Evolutionary conservation across 1,140 invertebrate species (phyloP).

Genomic region (Anastrepha obliqua): DNA sequence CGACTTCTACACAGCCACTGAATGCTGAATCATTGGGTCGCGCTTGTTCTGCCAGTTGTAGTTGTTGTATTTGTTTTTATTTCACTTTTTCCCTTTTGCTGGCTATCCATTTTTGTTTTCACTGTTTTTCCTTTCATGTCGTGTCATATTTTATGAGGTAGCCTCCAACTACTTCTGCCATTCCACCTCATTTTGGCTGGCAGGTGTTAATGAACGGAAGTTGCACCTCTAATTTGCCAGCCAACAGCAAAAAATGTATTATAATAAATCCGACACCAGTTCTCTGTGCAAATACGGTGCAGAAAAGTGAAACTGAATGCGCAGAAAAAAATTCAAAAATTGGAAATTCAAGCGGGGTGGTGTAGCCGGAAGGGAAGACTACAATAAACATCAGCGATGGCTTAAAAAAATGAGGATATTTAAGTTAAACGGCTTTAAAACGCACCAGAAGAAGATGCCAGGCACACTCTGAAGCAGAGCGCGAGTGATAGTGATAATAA

Average conservation of each 20-base stretch:
- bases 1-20: neutral
- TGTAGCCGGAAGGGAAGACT: neutral
- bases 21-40: neutral
- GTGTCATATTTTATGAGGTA: neutral
- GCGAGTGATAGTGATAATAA: too few species aligned
- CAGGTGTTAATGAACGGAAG: conserved; percentile 37
- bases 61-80: too few species aligned
- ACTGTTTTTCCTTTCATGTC: neutral
- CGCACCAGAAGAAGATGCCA: neutral
- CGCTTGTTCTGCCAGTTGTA: neutral
- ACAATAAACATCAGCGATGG: neutral
- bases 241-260: neutral
- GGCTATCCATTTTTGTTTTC: too few species aligned
- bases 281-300: neutral
- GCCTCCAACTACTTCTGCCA: neutral
- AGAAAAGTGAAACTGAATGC: neutral
- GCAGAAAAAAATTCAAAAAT: neutral
- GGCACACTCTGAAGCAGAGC: neutral
- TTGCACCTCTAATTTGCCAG: conserved; percentile 21
- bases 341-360: neutral
- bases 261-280: neutral
- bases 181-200: neutral
- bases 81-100: too few species aligned
- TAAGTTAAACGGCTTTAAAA: neutral
- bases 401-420: neutral